Evolutionary conservation across 2,888 invertebrate species (phyloP), one percentile per base, ranked within the genome.

Genomic region (Tipula unca): DNA sequence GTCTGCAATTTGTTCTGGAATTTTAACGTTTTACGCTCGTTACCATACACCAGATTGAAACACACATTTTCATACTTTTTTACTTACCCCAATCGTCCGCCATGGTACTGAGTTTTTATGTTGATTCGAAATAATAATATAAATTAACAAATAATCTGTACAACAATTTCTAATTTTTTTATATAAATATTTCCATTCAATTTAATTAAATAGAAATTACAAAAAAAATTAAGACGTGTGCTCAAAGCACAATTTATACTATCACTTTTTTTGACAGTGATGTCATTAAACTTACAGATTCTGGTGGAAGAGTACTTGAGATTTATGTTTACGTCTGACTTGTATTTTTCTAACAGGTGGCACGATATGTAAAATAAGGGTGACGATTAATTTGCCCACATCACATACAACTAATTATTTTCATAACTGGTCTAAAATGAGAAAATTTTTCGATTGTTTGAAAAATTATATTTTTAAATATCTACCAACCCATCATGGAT

Each of bases 71-170:
- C 69, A 69, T 69, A 69, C 69, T 69, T 69, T 69, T 69, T 69
- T 69, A 69, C 69, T 87, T 91, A 94, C 94, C 94, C 94, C 94
- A 94, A 90, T 94, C 94, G 91, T 94, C 94, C 88, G 94, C 94
- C 94, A 94, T 94, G 86, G 39, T 87, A 36, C 54, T 29, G 14
- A 32, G 13, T 36, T 82, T 82, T 20, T 82, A 17, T 82, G 13
- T 36, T 69, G 36, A 36, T 85, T 85, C 10, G 14, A 42, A 42
- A 85, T 29, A n/a, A 42, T 25, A 36, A 20, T 39, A 85, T 39
- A 25, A 42, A 42, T 42, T 85, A 84, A 85, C 85, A 85, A 39
- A 25, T 39, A 48, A 85, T 29, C 25, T 20, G n/a, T 42, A 10
- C 25, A 85, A 42, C n/a, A n/a, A 85, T 83, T 32, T 32, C 35